phyloP scores from a whole-genome alignment of 1,140 invertebrate genomes.

The Brachionus angularis region DNA sequence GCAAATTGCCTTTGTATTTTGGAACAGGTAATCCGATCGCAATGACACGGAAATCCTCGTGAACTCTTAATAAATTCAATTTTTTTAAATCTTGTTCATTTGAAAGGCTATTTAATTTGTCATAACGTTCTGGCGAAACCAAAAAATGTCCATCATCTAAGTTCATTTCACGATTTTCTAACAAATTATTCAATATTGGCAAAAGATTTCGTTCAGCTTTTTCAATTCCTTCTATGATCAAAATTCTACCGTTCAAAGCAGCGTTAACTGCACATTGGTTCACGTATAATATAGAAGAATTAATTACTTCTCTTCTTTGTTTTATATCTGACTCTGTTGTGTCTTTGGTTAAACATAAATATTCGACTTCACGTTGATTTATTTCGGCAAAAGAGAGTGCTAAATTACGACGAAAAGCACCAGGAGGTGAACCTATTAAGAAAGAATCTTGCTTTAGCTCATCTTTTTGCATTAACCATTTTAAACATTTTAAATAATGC shows the following conservation, averaged over 20 bases:
- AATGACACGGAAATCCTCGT: conserved; percentile 82
- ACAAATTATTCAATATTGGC: conserved; percentile 90
- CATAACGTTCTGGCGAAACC: conserved; percentile 78
- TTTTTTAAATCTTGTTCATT: conserved; percentile 67
- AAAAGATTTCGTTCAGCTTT: conserved; percentile 94
- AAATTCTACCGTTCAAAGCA: conserved; percentile 76
- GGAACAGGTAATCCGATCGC: conserved; percentile 76
- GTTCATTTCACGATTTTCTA: conserved; percentile 98
- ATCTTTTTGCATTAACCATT: conserved; percentile 94
- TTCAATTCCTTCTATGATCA: conserved; percentile 93
- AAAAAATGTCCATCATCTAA: conserved; percentile 91
- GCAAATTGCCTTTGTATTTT: conserved; percentile 78
- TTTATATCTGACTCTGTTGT: conserved; percentile 95
- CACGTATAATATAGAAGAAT: conserved; percentile 80
- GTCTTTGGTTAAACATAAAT: conserved; percentile 84
- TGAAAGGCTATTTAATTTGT: conserved; percentile 65
- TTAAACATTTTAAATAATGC: conserved; percentile 71
- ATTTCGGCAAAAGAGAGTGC: conserved; percentile 62
- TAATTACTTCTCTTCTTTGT: conserved; percentile 82
- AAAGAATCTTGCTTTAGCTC: conserved; percentile 88
- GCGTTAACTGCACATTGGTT: conserved; percentile 90
- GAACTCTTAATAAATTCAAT: conserved; percentile 74
- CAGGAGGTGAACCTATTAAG: conserved; percentile 74
- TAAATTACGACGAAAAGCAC: not conserved
- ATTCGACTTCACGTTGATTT: conserved; percentile 82